Evolutionary conservation across 2,888 invertebrate species (phyloP).

Genomic region (Ceramica pisi): DNA sequence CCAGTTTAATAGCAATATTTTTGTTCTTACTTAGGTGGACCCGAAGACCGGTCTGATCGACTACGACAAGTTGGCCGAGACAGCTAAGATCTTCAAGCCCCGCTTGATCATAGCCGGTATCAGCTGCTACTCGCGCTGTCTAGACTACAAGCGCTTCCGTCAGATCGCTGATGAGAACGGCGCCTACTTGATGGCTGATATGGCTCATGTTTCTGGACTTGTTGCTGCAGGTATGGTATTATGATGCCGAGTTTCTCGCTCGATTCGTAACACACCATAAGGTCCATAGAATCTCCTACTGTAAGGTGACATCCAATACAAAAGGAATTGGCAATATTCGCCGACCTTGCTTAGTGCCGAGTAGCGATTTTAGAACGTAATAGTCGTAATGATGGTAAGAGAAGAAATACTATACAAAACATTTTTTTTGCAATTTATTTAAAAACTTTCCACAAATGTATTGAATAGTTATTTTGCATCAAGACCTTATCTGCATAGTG

Average conservation of each 20-base stretch:
- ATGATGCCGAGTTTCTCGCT: not conserved
- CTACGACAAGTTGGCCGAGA: conserved; percentile 96
- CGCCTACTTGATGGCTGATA: conserved; percentile 97
- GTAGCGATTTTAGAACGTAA: not conserved
- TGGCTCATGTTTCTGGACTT: conserved; percentile 98
- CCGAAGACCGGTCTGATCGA: conserved; percentile 96
- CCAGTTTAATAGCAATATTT: too few relatives aligned
- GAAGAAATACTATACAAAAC: too few relatives aligned
- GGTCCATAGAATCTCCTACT: not conserved
- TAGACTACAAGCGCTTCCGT: conserved; percentile 97
- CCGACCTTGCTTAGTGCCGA: not conserved
- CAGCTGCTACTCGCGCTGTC: conserved; percentile 97
- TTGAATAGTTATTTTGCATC: not conserved
- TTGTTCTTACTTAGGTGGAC: conserved; percentile 89
- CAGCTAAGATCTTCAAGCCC: conserved; percentile 97
- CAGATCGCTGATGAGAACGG: conserved; percentile 96
- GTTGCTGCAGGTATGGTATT: conserved; percentile 94
- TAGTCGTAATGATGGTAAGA: too few relatives aligned
- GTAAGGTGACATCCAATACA: too few relatives aligned
- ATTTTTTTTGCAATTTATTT: too few relatives aligned
- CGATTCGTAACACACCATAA: not conserved
- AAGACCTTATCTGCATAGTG: not conserved
- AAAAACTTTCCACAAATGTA: too few relatives aligned
- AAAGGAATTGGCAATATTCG: not conserved
- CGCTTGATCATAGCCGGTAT: conserved; percentile 98